Conservation (phyloP, 2,113 vertebrate genomes). For the Festucalex cinctus region DNA sequence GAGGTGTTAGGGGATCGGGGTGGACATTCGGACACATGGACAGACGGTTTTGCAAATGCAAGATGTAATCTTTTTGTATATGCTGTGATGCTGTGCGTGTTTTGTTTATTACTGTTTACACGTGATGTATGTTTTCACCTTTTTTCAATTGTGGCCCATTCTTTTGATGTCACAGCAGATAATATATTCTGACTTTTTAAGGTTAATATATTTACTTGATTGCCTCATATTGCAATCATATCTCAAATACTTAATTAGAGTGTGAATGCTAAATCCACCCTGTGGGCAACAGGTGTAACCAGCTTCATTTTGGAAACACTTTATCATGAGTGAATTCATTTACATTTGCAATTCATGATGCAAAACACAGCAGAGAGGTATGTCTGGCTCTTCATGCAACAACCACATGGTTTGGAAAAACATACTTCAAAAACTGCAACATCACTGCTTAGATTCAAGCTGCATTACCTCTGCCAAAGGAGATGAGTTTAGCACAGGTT, state of each 20-base stretch:
- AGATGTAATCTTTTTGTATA: slow-evolving; percentile 1
- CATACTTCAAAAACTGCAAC: background rate
- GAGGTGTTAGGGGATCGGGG: too few relatives aligned
- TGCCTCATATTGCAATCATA: slow-evolving; percentile 44
- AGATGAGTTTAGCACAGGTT: background rate
- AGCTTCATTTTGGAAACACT: background rate
- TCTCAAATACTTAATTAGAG: slow-evolving; percentile 38
- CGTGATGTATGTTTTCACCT: too few relatives aligned
- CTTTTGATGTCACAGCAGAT: slow-evolving; percentile 28
- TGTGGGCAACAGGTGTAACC: slow-evolving; percentile 34
- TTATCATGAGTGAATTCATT: slow-evolving; percentile 13
- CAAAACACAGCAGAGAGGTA: background rate
- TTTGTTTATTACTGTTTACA: too few relatives aligned
- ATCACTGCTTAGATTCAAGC: background rate
- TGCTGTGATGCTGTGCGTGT: background rate
- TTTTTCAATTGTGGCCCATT: too few relatives aligned
- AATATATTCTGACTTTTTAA: slow-evolving; percentile 53
- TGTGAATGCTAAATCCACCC: slow-evolving; percentile 32
- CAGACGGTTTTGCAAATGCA: slow-evolving; percentile 5
- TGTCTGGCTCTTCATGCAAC: background rate
- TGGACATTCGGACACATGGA: too few relatives aligned
- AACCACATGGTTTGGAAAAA: background rate
- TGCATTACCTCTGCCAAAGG: background rate
- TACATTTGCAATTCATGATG: background rate
- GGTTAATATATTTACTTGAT: slow-evolving; percentile 63